Conservation (phyloP, 2,113 vertebrate species). For the Cyprinodon tularosa region DNA sequence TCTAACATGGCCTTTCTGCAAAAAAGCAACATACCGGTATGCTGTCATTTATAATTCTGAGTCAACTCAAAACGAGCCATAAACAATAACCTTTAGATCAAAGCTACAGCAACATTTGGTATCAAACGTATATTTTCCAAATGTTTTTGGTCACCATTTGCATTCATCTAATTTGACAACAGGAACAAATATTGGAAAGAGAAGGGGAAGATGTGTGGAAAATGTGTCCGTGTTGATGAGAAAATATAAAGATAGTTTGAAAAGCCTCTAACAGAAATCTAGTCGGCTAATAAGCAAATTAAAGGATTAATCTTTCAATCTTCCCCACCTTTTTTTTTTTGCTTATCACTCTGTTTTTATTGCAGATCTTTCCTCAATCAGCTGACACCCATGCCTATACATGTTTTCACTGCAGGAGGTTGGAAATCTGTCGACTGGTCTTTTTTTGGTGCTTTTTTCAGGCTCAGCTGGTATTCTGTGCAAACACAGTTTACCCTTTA, state of each 20-base stretch:
- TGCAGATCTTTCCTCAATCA: conserved; percentile 15
- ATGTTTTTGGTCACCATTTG: no score
- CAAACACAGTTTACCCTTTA: background rate
- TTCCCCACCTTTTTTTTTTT: background rate
- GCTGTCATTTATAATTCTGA: no score
- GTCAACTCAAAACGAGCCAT: no score
- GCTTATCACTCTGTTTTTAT: background rate
- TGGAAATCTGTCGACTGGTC: background rate
- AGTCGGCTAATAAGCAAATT: background rate
- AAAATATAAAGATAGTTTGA: background rate
- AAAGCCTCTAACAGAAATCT: background rate
- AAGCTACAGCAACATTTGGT: no score
- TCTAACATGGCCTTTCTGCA: no score
- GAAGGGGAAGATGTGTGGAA: no score
- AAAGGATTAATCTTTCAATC: background rate
- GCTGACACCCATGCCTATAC: background rate
- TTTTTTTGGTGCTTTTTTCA: background rate
- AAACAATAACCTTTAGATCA: no score
- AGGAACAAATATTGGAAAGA: no score
- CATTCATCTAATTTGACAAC: no score
- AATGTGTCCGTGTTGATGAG: no score
- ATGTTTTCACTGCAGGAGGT: background rate
- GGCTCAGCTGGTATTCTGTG: background rate
- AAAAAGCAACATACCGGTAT: no score
- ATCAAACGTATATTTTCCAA: no score